phyloP scores from a whole-genome alignment of 2,888 invertebrate species.

The Stenodema calcarata region DNA sequence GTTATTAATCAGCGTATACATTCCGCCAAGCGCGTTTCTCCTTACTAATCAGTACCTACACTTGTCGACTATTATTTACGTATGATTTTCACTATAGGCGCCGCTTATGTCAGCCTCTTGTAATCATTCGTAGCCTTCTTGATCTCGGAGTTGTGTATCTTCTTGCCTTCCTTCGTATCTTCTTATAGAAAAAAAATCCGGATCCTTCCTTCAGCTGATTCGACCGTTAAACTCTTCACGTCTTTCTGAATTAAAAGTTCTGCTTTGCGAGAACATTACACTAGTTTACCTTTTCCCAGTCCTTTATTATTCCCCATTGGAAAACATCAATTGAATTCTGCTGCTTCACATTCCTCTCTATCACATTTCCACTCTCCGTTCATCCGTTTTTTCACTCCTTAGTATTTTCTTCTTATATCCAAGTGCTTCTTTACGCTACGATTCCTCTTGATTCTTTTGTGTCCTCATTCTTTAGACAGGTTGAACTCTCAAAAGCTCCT shows the following conservation, averaged over 20 bases:
- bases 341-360: neutral
- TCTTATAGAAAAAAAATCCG: neutral
- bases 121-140: neutral
- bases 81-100: neutral
- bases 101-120: constrained; percentile 43
- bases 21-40: no score
- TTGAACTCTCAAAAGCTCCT: neutral
- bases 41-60: no score
- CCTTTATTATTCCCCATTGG: neutral
- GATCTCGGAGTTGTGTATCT: constrained; percentile 19
- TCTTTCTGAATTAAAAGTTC: neutral
- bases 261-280: neutral
- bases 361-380: neutral
- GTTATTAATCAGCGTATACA: no score
- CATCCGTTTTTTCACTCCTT: neutral
- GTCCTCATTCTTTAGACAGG: neutral
- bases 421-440: neutral
- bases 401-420: neutral
- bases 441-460: neutral
- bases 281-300: neutral
- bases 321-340: no score
- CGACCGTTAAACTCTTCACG: neutral
- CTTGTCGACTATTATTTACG: no score
- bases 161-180: neutral
- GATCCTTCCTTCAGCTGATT: neutral